Conservation (phyloP, 2,113 vertebrate genomes). For the Gnathonemus echidnorhynchus region DNA sequence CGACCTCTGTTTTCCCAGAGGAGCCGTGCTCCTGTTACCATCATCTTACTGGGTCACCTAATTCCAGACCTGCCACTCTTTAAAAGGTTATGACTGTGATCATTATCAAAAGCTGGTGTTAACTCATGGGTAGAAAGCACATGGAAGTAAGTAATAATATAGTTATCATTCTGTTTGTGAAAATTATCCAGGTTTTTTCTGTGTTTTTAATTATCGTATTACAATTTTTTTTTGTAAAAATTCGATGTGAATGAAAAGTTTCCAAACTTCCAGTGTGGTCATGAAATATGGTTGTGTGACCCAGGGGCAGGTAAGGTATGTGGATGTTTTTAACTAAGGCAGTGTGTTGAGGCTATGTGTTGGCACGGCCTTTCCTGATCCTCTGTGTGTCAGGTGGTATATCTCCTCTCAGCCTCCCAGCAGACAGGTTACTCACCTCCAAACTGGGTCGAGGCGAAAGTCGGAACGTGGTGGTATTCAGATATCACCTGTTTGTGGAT, state of each 20-base stretch:
- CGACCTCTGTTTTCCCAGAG: neutral
- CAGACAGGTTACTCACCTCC: neutral
- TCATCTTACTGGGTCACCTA: neutral
- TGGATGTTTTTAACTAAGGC: neutral
- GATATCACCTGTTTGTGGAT: neutral
- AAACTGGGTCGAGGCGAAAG: neutral
- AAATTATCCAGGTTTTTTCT: neutral
- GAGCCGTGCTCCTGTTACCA: neutral
- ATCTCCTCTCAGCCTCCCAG: neutral
- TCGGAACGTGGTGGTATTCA: neutral
- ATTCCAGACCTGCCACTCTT: too few species aligned
- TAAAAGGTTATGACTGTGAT: neutral
- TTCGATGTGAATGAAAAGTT: neutral
- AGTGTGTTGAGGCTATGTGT: neutral
- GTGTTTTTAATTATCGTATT: neutral
- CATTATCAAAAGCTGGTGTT: neutral
- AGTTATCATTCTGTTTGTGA: neutral
- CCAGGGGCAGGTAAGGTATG: neutral
- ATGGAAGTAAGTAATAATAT: neutral
- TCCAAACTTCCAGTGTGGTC: neutral
- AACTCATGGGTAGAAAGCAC: neutral
- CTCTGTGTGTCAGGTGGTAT: neutral
- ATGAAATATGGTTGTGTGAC: neutral
- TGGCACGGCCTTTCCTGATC: neutral
- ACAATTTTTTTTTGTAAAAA: neutral